phyloP scores from a whole-genome alignment of 2,888 invertebrate species.

The Isotomurus palustris region DNA sequence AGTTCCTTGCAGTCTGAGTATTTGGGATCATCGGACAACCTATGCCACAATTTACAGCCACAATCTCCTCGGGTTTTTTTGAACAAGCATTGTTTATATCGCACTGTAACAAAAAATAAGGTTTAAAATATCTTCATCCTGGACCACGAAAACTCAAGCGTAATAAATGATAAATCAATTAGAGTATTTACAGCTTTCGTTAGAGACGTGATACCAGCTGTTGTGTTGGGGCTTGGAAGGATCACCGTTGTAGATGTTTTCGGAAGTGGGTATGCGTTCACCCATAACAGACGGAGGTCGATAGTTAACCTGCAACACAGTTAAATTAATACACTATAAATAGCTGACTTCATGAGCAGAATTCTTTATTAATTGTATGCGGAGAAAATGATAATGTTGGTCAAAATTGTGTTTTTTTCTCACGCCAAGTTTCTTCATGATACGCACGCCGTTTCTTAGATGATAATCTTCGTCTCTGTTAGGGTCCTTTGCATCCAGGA shows the following conservation, averaged over 20 bases:
- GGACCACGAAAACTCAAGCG: not conserved
- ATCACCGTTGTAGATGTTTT: constrained; percentile 37
- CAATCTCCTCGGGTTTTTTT: constrained; percentile 17
- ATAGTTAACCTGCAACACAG: constrained; percentile 27
- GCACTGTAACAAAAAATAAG: not conserved
- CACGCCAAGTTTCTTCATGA: no score
- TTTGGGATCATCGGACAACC: constrained; percentile 27
- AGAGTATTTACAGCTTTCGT: constrained; percentile 14
- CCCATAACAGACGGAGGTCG: constrained; percentile 35
- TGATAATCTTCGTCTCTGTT: no score
- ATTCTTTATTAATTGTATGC: no score
- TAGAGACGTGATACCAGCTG: constrained; percentile 20
- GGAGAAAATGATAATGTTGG: no score
- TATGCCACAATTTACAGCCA: constrained; percentile 23
- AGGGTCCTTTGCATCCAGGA: no score
- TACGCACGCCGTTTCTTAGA: no score
- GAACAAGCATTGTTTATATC: constrained; percentile 18
- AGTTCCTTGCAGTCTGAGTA: constrained; percentile 39
- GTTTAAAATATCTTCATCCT: not conserved
- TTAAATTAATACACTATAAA: no score
- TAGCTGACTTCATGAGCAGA: no score
- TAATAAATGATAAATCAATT: not conserved
- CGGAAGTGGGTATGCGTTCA: constrained; percentile 28
- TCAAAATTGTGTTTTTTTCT: no score
- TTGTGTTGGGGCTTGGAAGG: constrained; percentile 20